Conservation (phyloP, 2,113 vertebrate genomes). For the Malaclemys terrapin region DNA sequence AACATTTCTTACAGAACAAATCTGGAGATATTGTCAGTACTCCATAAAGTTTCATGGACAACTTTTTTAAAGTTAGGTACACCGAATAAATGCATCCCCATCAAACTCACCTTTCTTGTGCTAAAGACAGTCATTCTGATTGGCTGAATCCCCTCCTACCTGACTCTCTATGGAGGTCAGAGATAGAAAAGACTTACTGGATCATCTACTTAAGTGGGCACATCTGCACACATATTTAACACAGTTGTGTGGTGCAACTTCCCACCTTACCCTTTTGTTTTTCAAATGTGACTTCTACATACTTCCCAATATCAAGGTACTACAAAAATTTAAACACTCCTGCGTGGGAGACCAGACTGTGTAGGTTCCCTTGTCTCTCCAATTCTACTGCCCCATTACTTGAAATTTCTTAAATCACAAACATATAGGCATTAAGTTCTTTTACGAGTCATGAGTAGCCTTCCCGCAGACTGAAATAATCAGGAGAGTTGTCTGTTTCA, state of each 20-base stretch:
- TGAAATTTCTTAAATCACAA: neutral
- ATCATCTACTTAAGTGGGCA: conserved; percentile 6
- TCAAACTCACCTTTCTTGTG: neutral
- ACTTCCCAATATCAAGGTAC: neutral
- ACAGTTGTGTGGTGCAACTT: neutral
- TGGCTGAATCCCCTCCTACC: neutral
- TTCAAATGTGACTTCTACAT: neutral
- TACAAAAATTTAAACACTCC: neutral
- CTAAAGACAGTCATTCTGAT: neutral
- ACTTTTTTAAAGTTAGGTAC: neutral
- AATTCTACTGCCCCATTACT: neutral
- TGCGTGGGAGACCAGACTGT: neutral
- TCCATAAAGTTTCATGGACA: neutral
- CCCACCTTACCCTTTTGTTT: neutral
- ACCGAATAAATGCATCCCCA: neutral
- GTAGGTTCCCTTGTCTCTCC: neutral
- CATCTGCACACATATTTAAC: conserved; percentile 21
- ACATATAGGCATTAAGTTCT: neutral
- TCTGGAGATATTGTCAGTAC: neutral
- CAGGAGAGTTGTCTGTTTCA: conserved; percentile 26
- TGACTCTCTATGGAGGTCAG: neutral
- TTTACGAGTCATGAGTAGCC: neutral
- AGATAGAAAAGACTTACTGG: neutral
- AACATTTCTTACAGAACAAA: neutral
- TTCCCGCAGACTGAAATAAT: neutral